Evolutionary conservation across 2,113 vertebrate genomes (phyloP), one percentile per base, ranked within the genome.

Genomic region (Cichladusa arquata): DNA sequence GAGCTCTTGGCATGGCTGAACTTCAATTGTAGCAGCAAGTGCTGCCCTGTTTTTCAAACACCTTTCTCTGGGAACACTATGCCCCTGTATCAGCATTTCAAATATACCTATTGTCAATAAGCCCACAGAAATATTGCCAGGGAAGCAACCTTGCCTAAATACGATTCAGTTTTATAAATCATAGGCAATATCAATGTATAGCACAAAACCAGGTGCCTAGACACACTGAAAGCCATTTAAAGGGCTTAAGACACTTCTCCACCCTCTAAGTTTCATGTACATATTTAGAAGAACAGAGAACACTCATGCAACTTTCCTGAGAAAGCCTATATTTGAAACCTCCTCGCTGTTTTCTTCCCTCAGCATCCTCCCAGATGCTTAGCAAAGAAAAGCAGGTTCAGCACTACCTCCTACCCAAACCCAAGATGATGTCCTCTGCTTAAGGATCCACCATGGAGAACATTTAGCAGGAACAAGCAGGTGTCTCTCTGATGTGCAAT

Each of bases 401-500:
- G 12, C 11, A 26, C 36, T 19, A 42, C 18, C 29, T 90, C 65
- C 65, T 38, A 33, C 26, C 56, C 86, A 44, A 85, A 67, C 19
- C 23, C 33, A 71, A 45, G 38, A 42, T 42, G 24, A 25, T 3
- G 19, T 20, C 77, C 70, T 77, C 19, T 56, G 34, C 53, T 57
- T 45, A 34, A 48, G 44, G n/a, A 71, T 25, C 33, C 40, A 51
- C 47, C 61, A 56, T 0, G 1, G 31, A 61, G 25, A 40, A 45
- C 1, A 2, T 29, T 53, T 20, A 15, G 44, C 45, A 47, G 62
- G 71, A 83, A 26, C 76, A 65, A 28, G 24, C 1, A 36, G 22
- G 22, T 51, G 31, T 34, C 50, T 73, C 53, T 48, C 6, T 2
- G 0, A 24, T 0, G 2, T 29, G 33, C 42, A 61, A 38, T 13